Percentiles rank a stretch among this genome's conserved stretches.
phyloP scores from a whole-genome alignment of 2,888 invertebrate genomes.

The Ecdyonurus torrentis region DNA sequence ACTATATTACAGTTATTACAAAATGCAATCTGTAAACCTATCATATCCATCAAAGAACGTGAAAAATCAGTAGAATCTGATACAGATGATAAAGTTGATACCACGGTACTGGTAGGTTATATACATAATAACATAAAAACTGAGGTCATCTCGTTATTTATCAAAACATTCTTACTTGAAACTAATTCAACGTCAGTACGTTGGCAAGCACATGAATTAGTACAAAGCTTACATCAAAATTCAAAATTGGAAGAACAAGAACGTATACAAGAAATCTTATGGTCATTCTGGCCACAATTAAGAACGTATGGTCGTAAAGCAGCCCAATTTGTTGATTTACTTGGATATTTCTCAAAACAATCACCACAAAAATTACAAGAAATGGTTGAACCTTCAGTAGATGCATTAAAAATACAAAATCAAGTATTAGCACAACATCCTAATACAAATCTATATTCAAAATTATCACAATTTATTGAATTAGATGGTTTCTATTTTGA shows the following conservation, averaged over 20 bases:
- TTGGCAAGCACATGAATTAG: slow-evolving; percentile 86
- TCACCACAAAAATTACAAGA: slow-evolving; percentile 25
- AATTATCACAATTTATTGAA: slow-evolving; percentile 84
- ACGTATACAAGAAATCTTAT: slow-evolving; percentile 60
- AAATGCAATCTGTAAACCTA: slow-evolving; percentile 56
- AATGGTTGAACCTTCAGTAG: slow-evolving; percentile 59
- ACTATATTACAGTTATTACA: slow-evolving; percentile 80
- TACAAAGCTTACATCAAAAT: slow-evolving; percentile 70
- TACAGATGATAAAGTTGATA: slow-evolving; percentile 48
- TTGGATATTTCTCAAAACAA: slow-evolving; percentile 79
- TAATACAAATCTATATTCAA: slow-evolving; percentile 83
- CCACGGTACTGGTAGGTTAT: slow-evolving; percentile 47
- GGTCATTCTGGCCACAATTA: slow-evolving; percentile 82
- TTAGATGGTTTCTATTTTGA: slow-evolving; percentile 92
- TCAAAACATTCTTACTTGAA: slow-evolving; percentile 80
- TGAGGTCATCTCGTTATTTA: slow-evolving; percentile 52
- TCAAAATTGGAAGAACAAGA: slow-evolving; percentile 63
- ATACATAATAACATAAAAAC: slow-evolving; percentile 46
- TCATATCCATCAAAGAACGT: slow-evolving; percentile 31
- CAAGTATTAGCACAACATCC: slow-evolving; percentile 78
- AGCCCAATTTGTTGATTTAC: slow-evolving; percentile 89
- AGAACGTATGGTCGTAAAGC: slow-evolving; percentile 87
- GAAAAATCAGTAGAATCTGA: slow-evolving; percentile 51
- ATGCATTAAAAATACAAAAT: slow-evolving; percentile 75
- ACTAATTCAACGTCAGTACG: slow-evolving; percentile 84